These are phyloP conservation scores for Zaprionus tsacasi DNA, from an alignment of 1,140 invertebrate species.

Conservation along the genomic window DNA sequence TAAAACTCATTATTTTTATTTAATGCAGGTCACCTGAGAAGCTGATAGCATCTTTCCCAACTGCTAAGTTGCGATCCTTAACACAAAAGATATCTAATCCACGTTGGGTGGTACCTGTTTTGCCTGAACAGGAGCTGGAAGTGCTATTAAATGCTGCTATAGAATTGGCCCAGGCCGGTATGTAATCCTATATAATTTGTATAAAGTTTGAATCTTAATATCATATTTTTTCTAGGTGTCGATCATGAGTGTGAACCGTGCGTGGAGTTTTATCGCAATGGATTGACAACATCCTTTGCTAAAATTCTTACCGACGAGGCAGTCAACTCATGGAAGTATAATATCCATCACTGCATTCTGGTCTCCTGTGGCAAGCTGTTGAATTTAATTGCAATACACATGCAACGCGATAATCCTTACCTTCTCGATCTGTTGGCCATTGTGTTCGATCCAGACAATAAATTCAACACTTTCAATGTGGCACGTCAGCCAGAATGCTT, in stretches of 20 bases:
- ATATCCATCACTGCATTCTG: constrained; percentile 98
- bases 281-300: constrained; percentile 96
- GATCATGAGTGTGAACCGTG: constrained; percentile 96
- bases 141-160: constrained; percentile 95
- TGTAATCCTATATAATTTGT: constrained; percentile 9
- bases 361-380: constrained; percentile 96
- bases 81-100: constrained; percentile 98
- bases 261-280: constrained; percentile 97
- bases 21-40: constrained; percentile 74
- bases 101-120: constrained; percentile 98
- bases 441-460: constrained; percentile 96
- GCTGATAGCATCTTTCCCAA: constrained; percentile 89
- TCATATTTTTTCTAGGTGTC: constrained; percentile 87
- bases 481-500: constrained; percentile 92
- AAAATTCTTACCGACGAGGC: constrained; percentile 99
- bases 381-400: constrained; percentile 95
- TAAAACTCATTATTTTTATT: not conserved
- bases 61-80: constrained; percentile 92
- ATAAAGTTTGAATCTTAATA: not conserved
- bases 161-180: constrained; percentile 92
- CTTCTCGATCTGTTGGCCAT: constrained; percentile 96
- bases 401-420: constrained; percentile 97
- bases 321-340: constrained; percentile 98
- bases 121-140: constrained; percentile 98
- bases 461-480: constrained; percentile 97